phyloP scores from a whole-genome alignment of 2,797 vertebrate species.

The Myiotriccus ornatus region DNA sequence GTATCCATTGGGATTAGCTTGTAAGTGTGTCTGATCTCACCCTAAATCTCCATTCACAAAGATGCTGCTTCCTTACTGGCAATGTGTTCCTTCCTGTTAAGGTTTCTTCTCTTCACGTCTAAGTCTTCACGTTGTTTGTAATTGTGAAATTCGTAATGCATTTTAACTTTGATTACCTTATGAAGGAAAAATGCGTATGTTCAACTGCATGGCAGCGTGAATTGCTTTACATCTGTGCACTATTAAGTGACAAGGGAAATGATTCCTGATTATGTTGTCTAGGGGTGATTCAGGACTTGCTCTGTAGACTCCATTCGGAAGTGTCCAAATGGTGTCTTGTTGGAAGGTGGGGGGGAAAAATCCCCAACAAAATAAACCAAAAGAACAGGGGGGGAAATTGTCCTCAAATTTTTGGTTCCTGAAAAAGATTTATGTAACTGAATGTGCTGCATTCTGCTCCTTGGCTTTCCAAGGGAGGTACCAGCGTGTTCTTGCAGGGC shows the following conservation, averaged over 20 bases:
- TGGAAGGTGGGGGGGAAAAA: neutral
- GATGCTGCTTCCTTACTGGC: neutral
- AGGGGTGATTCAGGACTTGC: neutral
- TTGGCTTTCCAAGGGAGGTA: neutral
- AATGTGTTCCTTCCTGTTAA: neutral
- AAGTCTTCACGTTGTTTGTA: neutral
- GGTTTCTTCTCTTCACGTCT: neutral
- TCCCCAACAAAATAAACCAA: accelerated
- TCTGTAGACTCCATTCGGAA: neutral
- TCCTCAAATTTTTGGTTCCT: neutral
- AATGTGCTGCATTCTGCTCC: neutral
- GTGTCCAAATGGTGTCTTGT: neutral
- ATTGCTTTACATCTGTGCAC: neutral
- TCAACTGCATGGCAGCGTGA: neutral
- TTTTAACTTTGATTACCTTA: neutral
- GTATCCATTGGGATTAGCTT: neutral
- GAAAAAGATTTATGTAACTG: neutral
- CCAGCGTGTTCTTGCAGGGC: neutral
- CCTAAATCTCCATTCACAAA: neutral
- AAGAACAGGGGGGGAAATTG: neutral
- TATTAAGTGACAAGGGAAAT: neutral
- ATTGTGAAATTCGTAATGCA: neutral
- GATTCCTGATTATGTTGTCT: neutral
- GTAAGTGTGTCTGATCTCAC: neutral
- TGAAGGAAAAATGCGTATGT: accelerated